These are phyloP conservation scores for Iguana delicatissima DNA, from an alignment of 2,797 vertebrate genomes.

Conservation along the genomic window DNA sequence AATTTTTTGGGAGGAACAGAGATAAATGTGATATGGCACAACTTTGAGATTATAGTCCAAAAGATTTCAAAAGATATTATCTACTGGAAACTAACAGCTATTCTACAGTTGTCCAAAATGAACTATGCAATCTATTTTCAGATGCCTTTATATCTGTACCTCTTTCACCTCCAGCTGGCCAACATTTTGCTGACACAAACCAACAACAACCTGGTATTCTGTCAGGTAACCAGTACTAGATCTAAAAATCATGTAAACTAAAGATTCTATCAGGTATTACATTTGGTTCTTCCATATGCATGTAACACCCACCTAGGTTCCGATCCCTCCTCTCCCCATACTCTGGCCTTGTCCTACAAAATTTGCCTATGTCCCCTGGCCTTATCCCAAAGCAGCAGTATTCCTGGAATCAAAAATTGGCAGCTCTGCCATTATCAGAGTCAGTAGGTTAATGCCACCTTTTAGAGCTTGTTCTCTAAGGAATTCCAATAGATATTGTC, in stretches of 20 bases:
- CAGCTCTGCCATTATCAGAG: background rate
- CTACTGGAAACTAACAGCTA: slow-evolving; percentile 21
- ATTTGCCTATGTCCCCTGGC: background rate
- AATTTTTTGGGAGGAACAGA: slow-evolving; percentile 53
- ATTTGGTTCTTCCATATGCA: background rate
- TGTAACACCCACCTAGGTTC: background rate
- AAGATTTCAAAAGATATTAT: slow-evolving; percentile 43
- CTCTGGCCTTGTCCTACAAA: background rate
- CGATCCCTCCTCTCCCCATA: background rate
- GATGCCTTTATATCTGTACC: background rate
- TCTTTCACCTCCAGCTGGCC: background rate
- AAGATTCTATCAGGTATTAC: background rate
- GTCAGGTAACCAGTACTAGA: background rate
- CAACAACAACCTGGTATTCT: background rate
- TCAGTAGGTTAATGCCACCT: slow-evolving; percentile 2
- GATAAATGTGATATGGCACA: slow-evolving; percentile 44
- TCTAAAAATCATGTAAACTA: background rate
- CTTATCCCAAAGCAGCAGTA: background rate
- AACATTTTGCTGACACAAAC: background rate
- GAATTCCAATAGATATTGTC: slow-evolving; percentile 1
- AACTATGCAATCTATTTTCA: background rate
- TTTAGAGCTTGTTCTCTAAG: slow-evolving; percentile 3
- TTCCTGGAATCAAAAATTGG: slow-evolving; percentile 7
- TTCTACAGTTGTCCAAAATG: background rate
- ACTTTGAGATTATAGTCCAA: slow-evolving; percentile 37